Evolutionary conservation across 2,113 vertebrate genomes (phyloP), one percentile per base, ranked within the genome.

Genomic region (Myiozetetes cayanensis): DNA sequence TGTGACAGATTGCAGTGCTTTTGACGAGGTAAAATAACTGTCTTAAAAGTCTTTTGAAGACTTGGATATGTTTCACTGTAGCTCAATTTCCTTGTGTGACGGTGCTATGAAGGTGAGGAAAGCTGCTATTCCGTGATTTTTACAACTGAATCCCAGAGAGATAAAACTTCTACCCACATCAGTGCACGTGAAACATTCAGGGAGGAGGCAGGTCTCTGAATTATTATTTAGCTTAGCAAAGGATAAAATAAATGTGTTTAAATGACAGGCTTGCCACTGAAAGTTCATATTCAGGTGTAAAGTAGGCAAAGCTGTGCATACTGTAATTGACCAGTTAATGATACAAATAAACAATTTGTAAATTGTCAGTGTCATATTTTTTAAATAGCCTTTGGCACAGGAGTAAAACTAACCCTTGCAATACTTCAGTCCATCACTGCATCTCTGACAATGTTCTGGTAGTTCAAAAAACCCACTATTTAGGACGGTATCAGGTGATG

Each of bases 1-100:
- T 90, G 97, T 99, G 58, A 95, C 98, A 3, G 99, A 98, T 89
- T 99, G 98, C 49, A 77, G 87, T 4, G 97, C 99, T 30, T 99
- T 98, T 30, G 98, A 97, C 12, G 99, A 99, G 99, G 99, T 99
- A 97, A 92, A 90, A 44, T 55, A 90, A 27, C 43, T 33, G 6
- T 63, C 52, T 92, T 41, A 30, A 76, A 31, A 61, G 17, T 44
- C 13, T 55, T 59, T 61, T 55, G 50, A 61, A 82, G 44, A 5
- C 12, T 62, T 82, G 6, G 14, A 47, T 80, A 2, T 78, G n/a
- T 84, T 93, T 81, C 20, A 52, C 75, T 65, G 22, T 76, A 44
- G 77, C 19, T 70, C 4, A 4, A 0, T 93, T 85, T 79, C 9
- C 11, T 31, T 80, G 14, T 65, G 27, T 23, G 24, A 8, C 84